phyloP scores from a whole-genome alignment of 2,888 invertebrate genomes.

The Theretra japonica region DNA sequence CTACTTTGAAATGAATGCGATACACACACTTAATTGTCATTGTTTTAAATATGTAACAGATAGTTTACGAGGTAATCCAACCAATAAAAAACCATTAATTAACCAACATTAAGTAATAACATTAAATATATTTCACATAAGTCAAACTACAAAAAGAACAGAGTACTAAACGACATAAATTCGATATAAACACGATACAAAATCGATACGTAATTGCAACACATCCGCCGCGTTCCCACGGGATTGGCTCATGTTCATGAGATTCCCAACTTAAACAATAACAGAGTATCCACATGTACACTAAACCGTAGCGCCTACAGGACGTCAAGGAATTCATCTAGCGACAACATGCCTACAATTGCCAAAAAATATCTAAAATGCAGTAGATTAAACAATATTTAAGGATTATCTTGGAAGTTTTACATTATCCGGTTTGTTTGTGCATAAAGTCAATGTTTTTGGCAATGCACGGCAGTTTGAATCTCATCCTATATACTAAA shows the following conservation, averaged over 20 bases:
- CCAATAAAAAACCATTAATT: no score
- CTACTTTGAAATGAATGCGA: no score
- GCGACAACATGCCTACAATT: conserved; percentile 13
- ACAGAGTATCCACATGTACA: conserved; percentile 34
- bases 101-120: no score
- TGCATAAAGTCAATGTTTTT: not conserved
- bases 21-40: no score
- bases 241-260: conserved; percentile 45
- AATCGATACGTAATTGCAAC: not conserved
- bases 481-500: conserved; percentile 14
- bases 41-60: no score
- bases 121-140: no score
- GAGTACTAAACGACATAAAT: not conserved
- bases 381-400: not conserved
- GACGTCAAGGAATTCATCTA: conserved; percentile 16
- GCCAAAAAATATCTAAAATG: not conserved
- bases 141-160: no score
- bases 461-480: conserved; percentile 9
- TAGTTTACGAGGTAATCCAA: no score
- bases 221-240: conserved; percentile 24
- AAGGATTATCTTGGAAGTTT: not conserved
- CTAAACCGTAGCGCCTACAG: conserved; percentile 21
- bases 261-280: conserved; percentile 52
- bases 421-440: conserved; percentile 2
- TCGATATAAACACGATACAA: not conserved